Conservation (phyloP, 2,888 invertebrate species). For the Meiosimyza platycephala region DNA sequence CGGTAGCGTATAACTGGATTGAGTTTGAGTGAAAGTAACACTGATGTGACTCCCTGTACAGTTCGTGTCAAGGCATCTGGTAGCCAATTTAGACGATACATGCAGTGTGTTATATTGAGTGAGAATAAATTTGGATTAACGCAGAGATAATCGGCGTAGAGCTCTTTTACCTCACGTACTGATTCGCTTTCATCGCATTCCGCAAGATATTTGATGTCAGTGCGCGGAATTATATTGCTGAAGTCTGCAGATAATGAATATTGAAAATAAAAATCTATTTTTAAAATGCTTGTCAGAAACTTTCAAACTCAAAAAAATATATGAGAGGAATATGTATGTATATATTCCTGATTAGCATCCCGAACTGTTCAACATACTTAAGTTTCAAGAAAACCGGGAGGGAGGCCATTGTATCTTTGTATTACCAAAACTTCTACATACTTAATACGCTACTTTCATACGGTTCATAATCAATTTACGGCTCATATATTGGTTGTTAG, state of each 20-base stretch:
- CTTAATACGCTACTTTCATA: too few species aligned
- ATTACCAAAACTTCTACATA: too few species aligned
- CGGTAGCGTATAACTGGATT: constrained; percentile 91
- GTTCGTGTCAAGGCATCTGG: constrained; percentile 81
- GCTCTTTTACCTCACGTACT: constrained; percentile 95
- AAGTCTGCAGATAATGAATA: constrained; percentile 77
- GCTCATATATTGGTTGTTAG: too few species aligned
- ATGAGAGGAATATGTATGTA: too few species aligned
- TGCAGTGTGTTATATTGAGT: constrained; percentile 78
- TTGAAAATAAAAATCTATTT: background rate
- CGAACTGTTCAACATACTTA: too few species aligned
- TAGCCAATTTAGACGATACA: constrained; percentile 82
- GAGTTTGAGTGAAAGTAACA: constrained; percentile 90
- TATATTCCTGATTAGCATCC: too few species aligned
- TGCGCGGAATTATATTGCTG: constrained; percentile 96
- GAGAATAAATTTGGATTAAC: constrained; percentile 93
- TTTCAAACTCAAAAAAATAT: too few species aligned
- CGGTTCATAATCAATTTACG: too few species aligned
- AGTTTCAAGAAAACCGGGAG: too few species aligned
- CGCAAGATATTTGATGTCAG: constrained; percentile 94
- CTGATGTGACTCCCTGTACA: constrained; percentile 85
- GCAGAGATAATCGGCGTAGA: constrained; percentile 95
- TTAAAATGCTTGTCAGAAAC: background rate
- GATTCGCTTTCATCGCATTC: constrained; percentile 99
- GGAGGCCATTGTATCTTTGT: too few species aligned